phyloP scores from a whole-genome alignment of 2,797 vertebrate species.

The Neoniphon sammara region DNA sequence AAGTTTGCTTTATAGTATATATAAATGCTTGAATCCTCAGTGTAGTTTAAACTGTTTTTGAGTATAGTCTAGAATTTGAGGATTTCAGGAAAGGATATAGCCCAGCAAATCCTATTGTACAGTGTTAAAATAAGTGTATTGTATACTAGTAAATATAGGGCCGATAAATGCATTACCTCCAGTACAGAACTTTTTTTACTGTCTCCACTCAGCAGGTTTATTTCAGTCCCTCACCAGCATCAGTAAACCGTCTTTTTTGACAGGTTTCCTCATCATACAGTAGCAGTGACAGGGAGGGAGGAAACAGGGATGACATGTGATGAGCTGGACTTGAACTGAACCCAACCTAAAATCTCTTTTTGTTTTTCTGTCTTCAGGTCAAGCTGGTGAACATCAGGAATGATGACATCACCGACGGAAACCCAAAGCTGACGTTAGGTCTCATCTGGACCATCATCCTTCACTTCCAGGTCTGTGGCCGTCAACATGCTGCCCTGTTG shows the following conservation, averaged over 20 bases:
- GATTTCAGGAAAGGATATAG: background rate
- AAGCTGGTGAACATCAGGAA: slow-evolving; percentile 98
- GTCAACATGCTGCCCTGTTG: background rate
- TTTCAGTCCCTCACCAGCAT: too few species aligned
- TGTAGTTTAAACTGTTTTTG: too few species aligned
- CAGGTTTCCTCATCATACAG: too few species aligned
- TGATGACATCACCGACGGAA: slow-evolving; percentile 98
- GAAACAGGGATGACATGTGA: too few species aligned
- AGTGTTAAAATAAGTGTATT: background rate
- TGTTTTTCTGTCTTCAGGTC: slow-evolving; percentile 82
- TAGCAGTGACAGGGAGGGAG: too few species aligned
- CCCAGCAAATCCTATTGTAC: background rate
- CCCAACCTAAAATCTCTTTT: background rate
- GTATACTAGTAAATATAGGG: background rate
- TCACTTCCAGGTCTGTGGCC: slow-evolving; percentile 93
- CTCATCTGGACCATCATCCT: slow-evolving; percentile 99
- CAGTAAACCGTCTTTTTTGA: too few species aligned
- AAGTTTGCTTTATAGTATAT: too few species aligned
- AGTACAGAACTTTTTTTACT: too few species aligned
- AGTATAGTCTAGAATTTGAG: too few species aligned
- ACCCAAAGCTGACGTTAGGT: slow-evolving; percentile 96
- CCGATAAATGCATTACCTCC: background rate
- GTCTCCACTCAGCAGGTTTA: too few species aligned
- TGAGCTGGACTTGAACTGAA: too few species aligned
- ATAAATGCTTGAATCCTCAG: too few species aligned